phyloP scores from a whole-genome alignment of 2,797 vertebrate species.

The Tachyglossus aculeatus region DNA sequence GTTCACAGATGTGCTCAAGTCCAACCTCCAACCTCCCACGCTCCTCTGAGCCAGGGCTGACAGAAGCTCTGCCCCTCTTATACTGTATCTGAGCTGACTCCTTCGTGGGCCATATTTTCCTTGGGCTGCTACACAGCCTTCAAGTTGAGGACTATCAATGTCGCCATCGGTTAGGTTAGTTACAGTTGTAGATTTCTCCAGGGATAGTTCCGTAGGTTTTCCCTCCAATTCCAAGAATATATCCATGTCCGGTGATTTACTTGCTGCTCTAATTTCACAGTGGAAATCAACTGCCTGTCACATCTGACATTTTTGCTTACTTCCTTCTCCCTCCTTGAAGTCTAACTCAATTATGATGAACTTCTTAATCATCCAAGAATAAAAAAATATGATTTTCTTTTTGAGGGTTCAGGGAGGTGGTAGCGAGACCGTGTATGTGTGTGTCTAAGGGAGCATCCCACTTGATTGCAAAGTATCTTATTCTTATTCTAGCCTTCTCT shows the following conservation, averaged over 20 bases:
- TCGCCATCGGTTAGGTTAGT: not conserved
- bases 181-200: constrained; percentile 2
- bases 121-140: not conserved
- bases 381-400: not conserved
- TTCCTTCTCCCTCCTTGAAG: not conserved
- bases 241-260: not conserved
- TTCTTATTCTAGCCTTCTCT: not conserved
- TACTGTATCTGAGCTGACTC: constrained; percentile 31
- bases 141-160: not conserved
- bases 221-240: constrained; percentile 19
- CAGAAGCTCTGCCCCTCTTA: constrained; percentile 16
- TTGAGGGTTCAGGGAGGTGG: not conserved
- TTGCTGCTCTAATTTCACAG: not conserved
- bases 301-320: not conserved
- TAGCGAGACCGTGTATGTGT: no score
- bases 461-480: not conserved
- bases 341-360: not conserved
- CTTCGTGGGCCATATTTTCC: constrained; percentile 37
- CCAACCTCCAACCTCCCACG: not conserved
- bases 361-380: not conserved
- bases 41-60: constrained; percentile 4
- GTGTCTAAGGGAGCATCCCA: constrained; percentile 17
- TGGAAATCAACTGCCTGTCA: not conserved
- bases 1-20: no score
- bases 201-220: constrained; percentile 3